Conservation (phyloP, 2,888 invertebrate genomes). For the Perizoma flavofasciatum region DNA sequence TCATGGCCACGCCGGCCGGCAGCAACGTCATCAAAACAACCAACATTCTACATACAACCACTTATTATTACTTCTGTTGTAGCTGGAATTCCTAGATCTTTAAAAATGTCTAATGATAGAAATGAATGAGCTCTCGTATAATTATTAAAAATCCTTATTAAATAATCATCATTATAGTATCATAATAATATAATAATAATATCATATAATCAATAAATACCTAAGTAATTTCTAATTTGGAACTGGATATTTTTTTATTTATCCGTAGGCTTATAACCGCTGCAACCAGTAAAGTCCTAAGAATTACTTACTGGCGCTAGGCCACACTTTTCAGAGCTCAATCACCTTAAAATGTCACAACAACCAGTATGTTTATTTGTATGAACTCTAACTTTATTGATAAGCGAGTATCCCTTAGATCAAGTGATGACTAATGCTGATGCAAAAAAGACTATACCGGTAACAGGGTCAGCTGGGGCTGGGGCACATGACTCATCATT, state of each 20-base stretch:
- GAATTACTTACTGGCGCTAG: constrained; percentile 3
- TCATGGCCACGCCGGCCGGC: constrained; percentile 65
- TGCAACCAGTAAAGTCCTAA: constrained; percentile 6
- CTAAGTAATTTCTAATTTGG: no score
- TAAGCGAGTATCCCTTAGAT: constrained; percentile 58
- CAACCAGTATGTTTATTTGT: constrained; percentile 38
- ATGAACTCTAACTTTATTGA: constrained; percentile 60
- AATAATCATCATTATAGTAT: no score
- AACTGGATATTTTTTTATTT: background rate
- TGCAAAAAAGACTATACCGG: constrained; percentile 64
- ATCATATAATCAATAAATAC: no score
- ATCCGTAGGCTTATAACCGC: constrained; percentile 19
- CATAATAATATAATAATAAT: no score
- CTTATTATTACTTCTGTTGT: constrained; percentile 21
- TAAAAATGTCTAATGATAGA: constrained; percentile 5
- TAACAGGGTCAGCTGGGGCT: constrained; percentile 60
- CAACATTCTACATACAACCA: constrained; percentile 30
- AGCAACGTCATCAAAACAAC: constrained; percentile 53
- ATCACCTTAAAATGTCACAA: constrained; percentile 27
- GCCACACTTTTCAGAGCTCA: constrained; percentile 2
- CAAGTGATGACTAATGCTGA: constrained; percentile 67
- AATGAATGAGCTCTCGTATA: background rate
- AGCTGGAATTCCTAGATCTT: constrained; percentile 10
- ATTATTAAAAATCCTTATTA: no score
- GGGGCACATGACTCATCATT: constrained; percentile 66